Base-by-base conservation (phyloP, 2,113 vertebrate species). In the Elanoides forficatus region DNA sequence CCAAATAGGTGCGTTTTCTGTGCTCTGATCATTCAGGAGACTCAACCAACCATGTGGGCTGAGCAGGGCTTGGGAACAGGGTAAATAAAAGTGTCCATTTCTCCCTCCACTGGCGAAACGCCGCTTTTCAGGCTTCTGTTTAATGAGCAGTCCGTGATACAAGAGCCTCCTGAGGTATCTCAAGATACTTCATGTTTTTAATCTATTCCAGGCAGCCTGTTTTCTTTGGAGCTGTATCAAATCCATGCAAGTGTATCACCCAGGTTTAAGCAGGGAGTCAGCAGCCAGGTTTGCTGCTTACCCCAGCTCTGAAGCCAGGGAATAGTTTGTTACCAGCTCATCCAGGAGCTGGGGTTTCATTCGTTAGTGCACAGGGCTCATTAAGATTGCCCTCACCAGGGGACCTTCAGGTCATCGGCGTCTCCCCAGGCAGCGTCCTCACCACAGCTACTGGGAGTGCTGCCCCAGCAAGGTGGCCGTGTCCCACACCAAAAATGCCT, bases 361-460 rank as follows among this genome's bases (percentile, higher is more conserved):
- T 76, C 3, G 0, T 45, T 71, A 60, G 32, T 40, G 20, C 23
- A 11, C 63, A 40, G 45, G 10, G 27, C 70, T 92, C 3, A 0
- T 72, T 72, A 36, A 71, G 53, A 29, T 86, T 86, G 36, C 7
- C n/a, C 42, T 5, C 55, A 59, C 22, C 19, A 56, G n/a, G 23
- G 13, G 23, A 78, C 53, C 65, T 78, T 29, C 21, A 38, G n/a
- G 29, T 70, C 76, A n/a, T 48, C 81, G 47, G 10, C 45, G 6
- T 82, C 48, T 81, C 71, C 53, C 30, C 43, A 66, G 59, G 42
- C 52, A 47, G 22, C 4, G n/a, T 53, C 73, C 40, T 56, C 72
- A 34, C 36, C 30, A 10, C 1, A 0, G 36, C 40, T 71, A 1
- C 40, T 34, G 73, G 45, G 56, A 59, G 25, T 3, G 0, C 4